Base-by-base conservation (phyloP, 1,140 invertebrate genomes). In the Cyclargus thomasi region DNA sequence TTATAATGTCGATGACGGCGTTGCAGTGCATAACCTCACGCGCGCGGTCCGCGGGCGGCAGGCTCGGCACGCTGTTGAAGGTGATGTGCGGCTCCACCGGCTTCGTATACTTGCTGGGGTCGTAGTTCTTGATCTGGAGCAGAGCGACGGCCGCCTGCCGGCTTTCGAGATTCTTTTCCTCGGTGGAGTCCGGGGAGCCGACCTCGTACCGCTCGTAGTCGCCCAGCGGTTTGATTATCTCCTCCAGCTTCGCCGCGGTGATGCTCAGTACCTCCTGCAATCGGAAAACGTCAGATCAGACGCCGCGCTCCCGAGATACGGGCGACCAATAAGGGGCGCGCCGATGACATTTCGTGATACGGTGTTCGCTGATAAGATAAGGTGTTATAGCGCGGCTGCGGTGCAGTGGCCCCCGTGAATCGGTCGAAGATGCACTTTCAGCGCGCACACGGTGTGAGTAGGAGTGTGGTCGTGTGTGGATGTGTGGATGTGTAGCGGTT, bases 51-150 rank as follows among this genome's bases (percentile, higher is more conserved):
- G 87, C 80, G 21, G 86, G 83, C 73, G 86, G 85, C 71, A 91
- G 78, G 74, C 83, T 84, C 68, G 82, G 84, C 62, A 90, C 83
- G 69, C 79, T 91, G 76, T 90, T 91, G 76, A 90, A 91, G 78
- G 86, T 87, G 74, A 91, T 91, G 73, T 88, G 87, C 65, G 82
- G 82, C 53, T 90, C 86, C 76, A 90, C 89, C 62, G 74, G 62
- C 75, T 91, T 90, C 21, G 76, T 79, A 73, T 90, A 91, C 76
- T 91, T 91, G 64, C 72, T 84, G 23, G 90, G 90, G 68, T 91
- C 90, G 76, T 91, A 86, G 73, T 91, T 91, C 77, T 91, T 91
- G 59, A 91, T 91, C 68, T 91, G 90, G 36, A 91, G 72, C 16
- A 91, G 76, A 69, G 90, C 90, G 20, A 90, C 90, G 47, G 90